Conservation (phyloP, 2,797 vertebrate species). For the Peromyscus melanophrys region DNA sequence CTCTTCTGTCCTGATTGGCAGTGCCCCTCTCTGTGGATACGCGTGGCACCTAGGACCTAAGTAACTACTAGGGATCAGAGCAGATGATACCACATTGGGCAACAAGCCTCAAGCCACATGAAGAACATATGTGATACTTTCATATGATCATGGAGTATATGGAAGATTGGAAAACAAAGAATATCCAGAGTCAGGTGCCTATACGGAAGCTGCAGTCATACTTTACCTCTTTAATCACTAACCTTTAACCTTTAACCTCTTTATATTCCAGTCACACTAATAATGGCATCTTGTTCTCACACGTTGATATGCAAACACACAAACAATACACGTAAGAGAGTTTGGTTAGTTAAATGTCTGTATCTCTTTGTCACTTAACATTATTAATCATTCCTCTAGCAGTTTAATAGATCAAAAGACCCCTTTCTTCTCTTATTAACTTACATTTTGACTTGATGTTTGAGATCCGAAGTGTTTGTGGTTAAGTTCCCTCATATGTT, state of each 20-base stretch:
- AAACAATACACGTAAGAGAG: not conserved
- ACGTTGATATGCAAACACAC: not conserved
- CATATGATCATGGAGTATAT: not conserved
- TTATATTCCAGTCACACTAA: not conserved
- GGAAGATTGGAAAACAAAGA: not conserved
- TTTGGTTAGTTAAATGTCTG: not conserved
- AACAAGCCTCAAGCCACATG: not conserved
- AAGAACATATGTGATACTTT: not conserved
- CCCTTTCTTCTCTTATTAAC: not conserved
- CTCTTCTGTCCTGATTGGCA: not conserved
- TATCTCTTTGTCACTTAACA: not conserved
- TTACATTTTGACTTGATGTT: constrained; percentile 23
- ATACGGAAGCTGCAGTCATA: not conserved
- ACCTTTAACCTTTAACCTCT: not conserved
- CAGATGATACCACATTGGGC: not conserved
- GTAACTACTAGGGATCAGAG: not conserved
- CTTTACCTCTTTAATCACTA: not conserved
- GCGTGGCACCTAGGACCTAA: not conserved
- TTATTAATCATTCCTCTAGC: not conserved
- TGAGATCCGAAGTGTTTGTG: not conserved
- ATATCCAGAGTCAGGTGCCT: not conserved
- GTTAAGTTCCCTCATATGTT: not conserved
- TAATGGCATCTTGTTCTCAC: not conserved
- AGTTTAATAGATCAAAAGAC: not conserved
- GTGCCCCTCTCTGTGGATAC: not conserved